Percentiles rank a stretch among this genome's conserved stretches.
Evolutionary conservation across 2,797 vertebrate genomes (phyloP).

Genomic region (Falco naumanni): DNA sequence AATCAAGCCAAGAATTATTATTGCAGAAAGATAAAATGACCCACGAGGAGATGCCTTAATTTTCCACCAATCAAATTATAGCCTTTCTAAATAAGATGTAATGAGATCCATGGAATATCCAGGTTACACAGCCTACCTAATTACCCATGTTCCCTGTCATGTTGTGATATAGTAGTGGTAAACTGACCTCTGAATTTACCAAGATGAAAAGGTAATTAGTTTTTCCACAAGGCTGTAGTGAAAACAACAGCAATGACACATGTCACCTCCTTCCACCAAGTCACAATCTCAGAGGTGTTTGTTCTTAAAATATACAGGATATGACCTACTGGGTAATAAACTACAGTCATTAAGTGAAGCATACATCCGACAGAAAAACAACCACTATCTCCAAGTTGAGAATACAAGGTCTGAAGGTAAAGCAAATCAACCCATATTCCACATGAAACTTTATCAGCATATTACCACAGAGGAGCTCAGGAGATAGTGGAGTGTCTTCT

Average conservation of each 20-base stretch:
- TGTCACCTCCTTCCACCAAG: slow-evolving; percentile 81
- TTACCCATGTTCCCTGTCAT: slow-evolving; percentile 85
- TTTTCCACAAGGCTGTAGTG: slow-evolving; percentile 82
- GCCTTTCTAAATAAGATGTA: slow-evolving; percentile 91
- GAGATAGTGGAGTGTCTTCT: slow-evolving; percentile 40
- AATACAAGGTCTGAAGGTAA: slow-evolving; percentile 67
- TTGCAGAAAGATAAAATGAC: slow-evolving; percentile 99
- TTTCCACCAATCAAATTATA: slow-evolving; percentile 99
- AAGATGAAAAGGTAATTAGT: slow-evolving; percentile 94
- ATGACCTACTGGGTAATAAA: slow-evolving; percentile 80
- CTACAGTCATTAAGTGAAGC: slow-evolving; percentile 76
- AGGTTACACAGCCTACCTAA: slow-evolving; percentile 89
- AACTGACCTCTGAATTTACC: slow-evolving; percentile 88
- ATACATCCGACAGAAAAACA: slow-evolving; percentile 74
- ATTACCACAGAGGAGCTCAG: slow-evolving; percentile 21
- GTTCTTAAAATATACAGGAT: slow-evolving; percentile 80
- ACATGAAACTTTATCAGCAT: slow-evolving; percentile 57
- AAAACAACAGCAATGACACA: slow-evolving; percentile 83
- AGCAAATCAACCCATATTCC: slow-evolving; percentile 71
- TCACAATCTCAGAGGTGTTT: slow-evolving; percentile 79
- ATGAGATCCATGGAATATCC: slow-evolving; percentile 88
- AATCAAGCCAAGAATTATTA: slow-evolving; percentile 99
- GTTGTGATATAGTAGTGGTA: slow-evolving; percentile 87
- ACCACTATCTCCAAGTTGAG: slow-evolving; percentile 64
- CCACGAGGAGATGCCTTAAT: slow-evolving; percentile 97